These are phyloP conservation scores for Cochlearius cochlearius DNA, from an alignment of 2,113 vertebrate genomes.

Conservation along the genomic window DNA sequence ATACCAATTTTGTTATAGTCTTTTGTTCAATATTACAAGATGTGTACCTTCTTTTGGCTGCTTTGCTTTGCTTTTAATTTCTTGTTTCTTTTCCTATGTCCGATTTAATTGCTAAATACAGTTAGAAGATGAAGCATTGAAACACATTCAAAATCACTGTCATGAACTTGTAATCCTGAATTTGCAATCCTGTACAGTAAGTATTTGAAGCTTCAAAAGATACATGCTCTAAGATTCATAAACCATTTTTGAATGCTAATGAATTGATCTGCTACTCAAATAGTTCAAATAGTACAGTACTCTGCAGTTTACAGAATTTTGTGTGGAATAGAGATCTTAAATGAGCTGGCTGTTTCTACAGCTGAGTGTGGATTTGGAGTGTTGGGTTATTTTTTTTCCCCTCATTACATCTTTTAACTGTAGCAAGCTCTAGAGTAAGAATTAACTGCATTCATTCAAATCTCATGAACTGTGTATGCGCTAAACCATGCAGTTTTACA, in stretches of 20 bases:
- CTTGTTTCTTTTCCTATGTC: conserved; percentile 21
- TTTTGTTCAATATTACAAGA: background rate
- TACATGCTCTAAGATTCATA: background rate
- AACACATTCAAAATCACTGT: conserved; percentile 89
- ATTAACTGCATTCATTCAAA: background rate
- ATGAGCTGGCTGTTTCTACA: background rate
- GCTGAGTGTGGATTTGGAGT: background rate
- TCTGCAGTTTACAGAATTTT: background rate
- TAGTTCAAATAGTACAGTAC: background rate
- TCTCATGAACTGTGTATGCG: background rate
- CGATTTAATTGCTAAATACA: conserved; percentile 44
- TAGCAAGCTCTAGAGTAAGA: background rate
- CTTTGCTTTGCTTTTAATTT: conserved; percentile 22
- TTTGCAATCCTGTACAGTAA: conserved; percentile 89
- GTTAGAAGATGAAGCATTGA: conserved; percentile 90
- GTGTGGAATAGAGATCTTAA: background rate
- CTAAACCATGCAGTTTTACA: background rate
- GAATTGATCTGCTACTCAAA: background rate
- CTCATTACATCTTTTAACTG: background rate
- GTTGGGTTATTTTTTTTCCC: background rate
- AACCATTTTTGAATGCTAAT: background rate
- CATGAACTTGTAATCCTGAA: conserved; percentile 90
- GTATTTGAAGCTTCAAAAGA: conserved; percentile 24
- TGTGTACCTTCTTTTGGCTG: background rate
- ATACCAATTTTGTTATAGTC: background rate